These are phyloP conservation scores for Laothoe populi DNA, from an alignment of 2,888 invertebrate species.

Conservation along the genomic window DNA sequence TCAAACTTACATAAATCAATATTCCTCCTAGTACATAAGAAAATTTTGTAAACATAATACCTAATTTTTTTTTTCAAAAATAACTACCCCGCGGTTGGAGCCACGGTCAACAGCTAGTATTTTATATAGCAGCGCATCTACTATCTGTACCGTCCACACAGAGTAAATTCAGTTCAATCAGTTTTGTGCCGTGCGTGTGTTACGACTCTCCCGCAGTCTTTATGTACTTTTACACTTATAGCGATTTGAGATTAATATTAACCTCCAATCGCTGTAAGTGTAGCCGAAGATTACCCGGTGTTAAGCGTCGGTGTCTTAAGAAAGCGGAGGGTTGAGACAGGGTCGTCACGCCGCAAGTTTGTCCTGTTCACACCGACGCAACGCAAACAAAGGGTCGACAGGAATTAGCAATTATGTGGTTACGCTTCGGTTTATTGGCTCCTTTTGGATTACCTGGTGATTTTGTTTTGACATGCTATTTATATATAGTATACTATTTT, in stretches of 20 bases:
- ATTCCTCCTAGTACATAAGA: too few relatives aligned
- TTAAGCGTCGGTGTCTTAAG: conserved; percentile 63
- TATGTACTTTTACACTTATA: neutral
- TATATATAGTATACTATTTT: too few relatives aligned
- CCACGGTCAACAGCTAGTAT: too few relatives aligned
- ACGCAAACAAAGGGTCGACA: conserved; percentile 41
- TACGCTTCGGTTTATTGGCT: neutral
- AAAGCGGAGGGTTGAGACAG: conserved; percentile 68
- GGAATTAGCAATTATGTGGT: conserved; percentile 34
- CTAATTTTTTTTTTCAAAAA: too few relatives aligned
- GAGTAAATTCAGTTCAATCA: too few relatives aligned
- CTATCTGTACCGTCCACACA: too few relatives aligned
- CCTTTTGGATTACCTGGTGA: neutral
- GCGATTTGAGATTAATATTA: neutral
- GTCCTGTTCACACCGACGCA: conserved; percentile 51
- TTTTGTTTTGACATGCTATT: conserved; percentile 4
- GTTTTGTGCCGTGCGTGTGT: too few relatives aligned
- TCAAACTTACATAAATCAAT: too few relatives aligned
- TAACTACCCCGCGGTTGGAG: too few relatives aligned
- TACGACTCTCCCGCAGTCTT: too few relatives aligned
- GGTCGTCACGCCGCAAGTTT: conserved; percentile 61
- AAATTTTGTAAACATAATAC: too few relatives aligned
- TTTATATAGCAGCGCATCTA: too few relatives aligned
- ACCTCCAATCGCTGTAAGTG: conserved; percentile 34
- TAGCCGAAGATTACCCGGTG: conserved; percentile 52